These are phyloP conservation scores for Tenebrosternarchus preto DNA, from an alignment of 2,113 vertebrate species.

Conservation along the genomic window DNA sequence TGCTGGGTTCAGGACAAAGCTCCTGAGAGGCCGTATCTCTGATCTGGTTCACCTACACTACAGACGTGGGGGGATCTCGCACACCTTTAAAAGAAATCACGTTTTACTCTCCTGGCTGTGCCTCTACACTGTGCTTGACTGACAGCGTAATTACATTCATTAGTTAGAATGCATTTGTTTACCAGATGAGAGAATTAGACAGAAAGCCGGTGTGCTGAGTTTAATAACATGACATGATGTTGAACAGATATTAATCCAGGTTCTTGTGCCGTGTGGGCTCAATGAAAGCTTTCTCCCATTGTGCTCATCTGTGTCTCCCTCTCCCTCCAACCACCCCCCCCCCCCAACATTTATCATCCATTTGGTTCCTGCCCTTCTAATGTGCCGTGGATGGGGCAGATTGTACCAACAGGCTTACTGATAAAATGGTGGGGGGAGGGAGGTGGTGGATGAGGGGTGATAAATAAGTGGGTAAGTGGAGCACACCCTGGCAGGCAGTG, in stretches of 20 bases:
- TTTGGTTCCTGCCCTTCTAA: constrained; percentile 39
- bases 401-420: constrained; percentile 71
- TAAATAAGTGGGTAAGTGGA: constrained; percentile 70
- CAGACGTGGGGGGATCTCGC: not conserved
- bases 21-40: not conserved
- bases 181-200: constrained; percentile 32
- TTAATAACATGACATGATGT: constrained; percentile 43
- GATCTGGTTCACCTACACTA: not conserved
- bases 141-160: constrained; percentile 37
- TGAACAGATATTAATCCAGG: constrained; percentile 36
- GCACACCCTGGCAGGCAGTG: constrained; percentile 79
- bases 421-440: constrained; percentile 59
- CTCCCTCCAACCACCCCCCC: not conserved
- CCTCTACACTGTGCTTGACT: constrained; percentile 20
- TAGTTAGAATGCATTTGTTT: constrained; percentile 28
- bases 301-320: constrained; percentile 24
- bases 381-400: constrained; percentile 71
- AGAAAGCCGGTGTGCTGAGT: constrained; percentile 26
- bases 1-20: not conserved
- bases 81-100: not conserved
- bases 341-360: constrained; percentile 47
- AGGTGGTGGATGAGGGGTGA: constrained; percentile 77
- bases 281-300: not conserved
- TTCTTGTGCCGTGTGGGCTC: constrained; percentile 10
- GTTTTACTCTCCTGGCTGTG: not conserved